These are phyloP conservation scores for Aelia acuminata DNA, from an alignment of 2,888 invertebrate species.

Conservation along the genomic window DNA sequence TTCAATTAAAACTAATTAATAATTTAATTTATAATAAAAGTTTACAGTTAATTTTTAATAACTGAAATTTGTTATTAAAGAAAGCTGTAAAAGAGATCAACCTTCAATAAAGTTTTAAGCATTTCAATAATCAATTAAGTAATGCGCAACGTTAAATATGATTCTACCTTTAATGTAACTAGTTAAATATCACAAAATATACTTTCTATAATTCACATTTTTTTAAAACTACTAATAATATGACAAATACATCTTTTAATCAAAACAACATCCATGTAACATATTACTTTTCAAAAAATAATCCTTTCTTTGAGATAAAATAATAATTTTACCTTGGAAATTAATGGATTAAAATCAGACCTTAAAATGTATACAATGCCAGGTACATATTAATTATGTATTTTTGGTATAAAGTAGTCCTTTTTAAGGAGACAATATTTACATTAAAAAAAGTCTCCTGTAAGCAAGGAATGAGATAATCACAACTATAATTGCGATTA, in stretches of 20 bases:
- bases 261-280: background rate
- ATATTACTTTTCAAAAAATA: background rate
- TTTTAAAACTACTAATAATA: background rate
- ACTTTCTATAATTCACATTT: background rate
- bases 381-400: conserved; percentile 47
- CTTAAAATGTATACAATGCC: conserved; percentile 22
- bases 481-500: conserved; percentile 66
- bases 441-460: conserved; percentile 66
- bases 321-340: background rate
- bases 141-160: background rate
- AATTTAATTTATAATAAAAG: background rate
- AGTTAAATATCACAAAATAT: conserved; percentile 46
- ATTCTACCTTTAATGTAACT: background rate
- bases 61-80: background rate
- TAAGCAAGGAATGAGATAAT: conserved; percentile 66
- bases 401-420: conserved; percentile 55
- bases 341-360: background rate
- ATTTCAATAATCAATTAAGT: conserved; percentile 3
- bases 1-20: background rate
- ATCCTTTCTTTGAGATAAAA: background rate
- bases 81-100: background rate
- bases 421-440: conserved; percentile 47
- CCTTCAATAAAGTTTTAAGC: background rate
- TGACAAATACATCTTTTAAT: conserved; percentile 10
- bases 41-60: background rate